Percentiles rank a stretch among this genome's conserved stretches.
Evolutionary conservation across 2,797 vertebrate genomes (phyloP).

Genomic region (Aulostomus chinensis): DNA sequence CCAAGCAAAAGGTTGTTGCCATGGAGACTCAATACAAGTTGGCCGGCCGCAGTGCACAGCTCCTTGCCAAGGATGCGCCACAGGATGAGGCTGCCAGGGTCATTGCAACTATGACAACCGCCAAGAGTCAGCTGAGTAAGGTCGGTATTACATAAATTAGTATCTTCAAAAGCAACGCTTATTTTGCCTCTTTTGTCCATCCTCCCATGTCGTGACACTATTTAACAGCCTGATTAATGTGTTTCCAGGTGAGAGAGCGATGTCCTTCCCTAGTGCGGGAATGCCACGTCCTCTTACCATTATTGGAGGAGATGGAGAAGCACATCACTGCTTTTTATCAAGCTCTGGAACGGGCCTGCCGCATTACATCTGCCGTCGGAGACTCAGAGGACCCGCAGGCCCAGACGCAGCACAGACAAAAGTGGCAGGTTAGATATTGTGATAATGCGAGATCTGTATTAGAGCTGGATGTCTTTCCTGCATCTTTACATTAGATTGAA

Average conservation of each 20-base stretch:
- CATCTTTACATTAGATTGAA: no score
- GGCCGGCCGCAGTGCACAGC: constrained; percentile 86
- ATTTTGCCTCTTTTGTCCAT: no score
- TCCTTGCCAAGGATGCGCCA: constrained; percentile 89
- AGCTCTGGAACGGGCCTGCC: constrained; percentile 87
- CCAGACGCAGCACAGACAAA: constrained; percentile 63
- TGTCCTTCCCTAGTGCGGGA: constrained; percentile 86
- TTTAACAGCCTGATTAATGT: constrained; percentile 7
- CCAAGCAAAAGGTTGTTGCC: constrained; percentile 89
- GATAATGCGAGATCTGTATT: not conserved
- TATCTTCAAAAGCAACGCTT: no score
- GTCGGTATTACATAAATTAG: constrained; percentile 62
- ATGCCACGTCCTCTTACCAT: constrained; percentile 84
- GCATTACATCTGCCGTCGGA: constrained; percentile 78
- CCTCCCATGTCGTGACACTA: not conserved
- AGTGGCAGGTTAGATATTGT: constrained; percentile 70
- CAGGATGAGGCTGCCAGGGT: constrained; percentile 89
- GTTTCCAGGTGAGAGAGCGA: constrained; percentile 87
- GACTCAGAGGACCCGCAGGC: constrained; percentile 77
- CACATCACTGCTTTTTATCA: constrained; percentile 92
- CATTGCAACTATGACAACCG: constrained; percentile 82
- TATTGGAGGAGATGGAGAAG: constrained; percentile 93
- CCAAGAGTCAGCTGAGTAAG: constrained; percentile 92
- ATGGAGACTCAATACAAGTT: constrained; percentile 94
- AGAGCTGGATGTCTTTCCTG: no score